Percentiles rank a stretch among this genome's conserved stretches.
phyloP scores from a whole-genome alignment of 1,140 invertebrate species.

The Protaetia brevitarsis region DNA sequence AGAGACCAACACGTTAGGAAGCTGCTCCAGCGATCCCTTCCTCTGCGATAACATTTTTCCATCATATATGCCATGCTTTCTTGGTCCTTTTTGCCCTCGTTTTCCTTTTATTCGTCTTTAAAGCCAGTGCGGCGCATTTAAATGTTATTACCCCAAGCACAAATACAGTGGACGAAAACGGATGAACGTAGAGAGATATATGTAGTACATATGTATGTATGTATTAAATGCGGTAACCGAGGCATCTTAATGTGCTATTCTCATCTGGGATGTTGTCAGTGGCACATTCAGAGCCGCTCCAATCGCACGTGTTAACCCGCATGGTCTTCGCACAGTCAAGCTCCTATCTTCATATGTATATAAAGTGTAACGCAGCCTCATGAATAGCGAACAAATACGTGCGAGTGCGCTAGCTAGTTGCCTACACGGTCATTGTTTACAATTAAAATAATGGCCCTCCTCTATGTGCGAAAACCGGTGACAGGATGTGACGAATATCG shows the following conservation, averaged over 20 bases:
- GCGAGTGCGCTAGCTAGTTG: background rate
- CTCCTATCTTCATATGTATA: background rate
- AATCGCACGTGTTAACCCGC: slow-evolving; percentile 13
- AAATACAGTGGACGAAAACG: background rate
- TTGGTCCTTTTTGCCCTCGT: background rate
- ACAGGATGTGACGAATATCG: slow-evolving; percentile 11
- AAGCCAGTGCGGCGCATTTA: no score
- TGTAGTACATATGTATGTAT: background rate
- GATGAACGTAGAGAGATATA: no score
- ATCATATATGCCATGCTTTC: background rate
- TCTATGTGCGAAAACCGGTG: background rate
- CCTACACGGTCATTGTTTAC: slow-evolving; percentile 13
- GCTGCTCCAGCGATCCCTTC: background rate
- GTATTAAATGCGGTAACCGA: slow-evolving; percentile 5
- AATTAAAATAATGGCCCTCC: slow-evolving; percentile 9
- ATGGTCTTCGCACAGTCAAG: background rate
- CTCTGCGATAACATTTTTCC: background rate
- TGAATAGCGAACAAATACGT: background rate
- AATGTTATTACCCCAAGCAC: background rate
- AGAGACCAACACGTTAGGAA: background rate
- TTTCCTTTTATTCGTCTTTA: background rate
- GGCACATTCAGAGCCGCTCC: background rate
- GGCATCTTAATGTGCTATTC: slow-evolving; percentile 16
- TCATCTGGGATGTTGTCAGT: slow-evolving; percentile 15
- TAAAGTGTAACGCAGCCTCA: background rate